These are phyloP conservation scores for Tragelaphus scriptus DNA, from an alignment of 2,113 vertebrate species.

Conservation along the genomic window DNA sequence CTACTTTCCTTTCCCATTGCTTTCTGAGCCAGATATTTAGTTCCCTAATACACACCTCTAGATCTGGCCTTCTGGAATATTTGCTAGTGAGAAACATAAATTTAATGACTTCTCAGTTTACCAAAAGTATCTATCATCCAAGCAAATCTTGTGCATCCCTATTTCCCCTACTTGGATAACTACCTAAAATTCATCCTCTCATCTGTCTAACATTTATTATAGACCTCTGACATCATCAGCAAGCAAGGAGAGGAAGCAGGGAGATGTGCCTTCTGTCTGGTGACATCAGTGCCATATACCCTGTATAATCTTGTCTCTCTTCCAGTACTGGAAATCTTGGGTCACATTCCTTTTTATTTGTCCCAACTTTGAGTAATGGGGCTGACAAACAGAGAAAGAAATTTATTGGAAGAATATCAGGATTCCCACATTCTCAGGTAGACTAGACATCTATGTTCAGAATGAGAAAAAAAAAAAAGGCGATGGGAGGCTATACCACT, in stretches of 20 bases:
- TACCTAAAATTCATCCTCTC: neutral
- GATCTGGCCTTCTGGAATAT: neutral
- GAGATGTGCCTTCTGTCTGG: neutral
- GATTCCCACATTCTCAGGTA: neutral
- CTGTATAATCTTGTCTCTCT: neutral
- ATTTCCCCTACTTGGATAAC: neutral
- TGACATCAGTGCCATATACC: neutral
- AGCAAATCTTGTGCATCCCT: neutral
- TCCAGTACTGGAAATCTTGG: neutral
- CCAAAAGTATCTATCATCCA: neutral
- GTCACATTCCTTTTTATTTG: neutral
- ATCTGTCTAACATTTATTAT: neutral
- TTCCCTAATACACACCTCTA: neutral
- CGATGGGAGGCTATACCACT: fast-evolving
- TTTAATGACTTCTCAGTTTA: neutral
- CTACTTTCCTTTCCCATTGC: neutral
- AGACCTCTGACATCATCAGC: neutral
- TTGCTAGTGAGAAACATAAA: neutral
- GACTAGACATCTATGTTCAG: neutral
- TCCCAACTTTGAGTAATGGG: neutral
- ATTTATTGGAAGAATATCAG: neutral
- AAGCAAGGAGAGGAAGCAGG: neutral
- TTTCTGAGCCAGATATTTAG: neutral
- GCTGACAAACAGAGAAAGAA: neutral
- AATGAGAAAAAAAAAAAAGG: neutral